phyloP scores from a whole-genome alignment of 2,888 invertebrate genomes.

The Cephus nigrinus region DNA sequence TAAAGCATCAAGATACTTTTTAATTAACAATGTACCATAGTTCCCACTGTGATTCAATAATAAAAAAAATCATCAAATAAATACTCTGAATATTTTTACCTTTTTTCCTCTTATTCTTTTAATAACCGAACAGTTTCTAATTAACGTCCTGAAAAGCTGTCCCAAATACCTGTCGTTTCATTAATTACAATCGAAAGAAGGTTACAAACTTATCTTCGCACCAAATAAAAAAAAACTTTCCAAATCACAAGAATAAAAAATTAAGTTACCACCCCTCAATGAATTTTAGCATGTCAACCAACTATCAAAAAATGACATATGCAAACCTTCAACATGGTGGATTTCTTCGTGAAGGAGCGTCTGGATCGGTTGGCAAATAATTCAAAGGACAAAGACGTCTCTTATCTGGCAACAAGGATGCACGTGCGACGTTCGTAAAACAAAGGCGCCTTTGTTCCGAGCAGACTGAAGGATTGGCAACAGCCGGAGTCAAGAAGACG shows the following conservation, averaged over 20 bases:
- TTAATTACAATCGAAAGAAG: neutral
- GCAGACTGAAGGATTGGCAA: neutral
- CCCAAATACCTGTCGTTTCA: neutral
- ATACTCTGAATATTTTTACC: neutral
- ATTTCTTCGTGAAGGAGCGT: neutral
- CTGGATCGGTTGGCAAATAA: neutral
- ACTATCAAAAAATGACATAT: neutral
- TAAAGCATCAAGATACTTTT: neutral
- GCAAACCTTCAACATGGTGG: neutral
- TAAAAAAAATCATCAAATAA: neutral
- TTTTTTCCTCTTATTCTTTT: neutral
- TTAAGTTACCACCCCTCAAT: neutral
- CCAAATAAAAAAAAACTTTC: neutral
- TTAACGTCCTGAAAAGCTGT: neutral
- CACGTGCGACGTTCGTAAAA: neutral
- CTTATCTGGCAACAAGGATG: neutral
- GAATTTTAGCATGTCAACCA: neutral
- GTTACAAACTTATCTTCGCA: neutral
- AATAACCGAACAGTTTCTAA: neutral
- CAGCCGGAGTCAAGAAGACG: neutral
- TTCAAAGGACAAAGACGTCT: neutral
- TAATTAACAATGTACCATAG: neutral
- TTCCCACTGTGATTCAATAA: neutral
- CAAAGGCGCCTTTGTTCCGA: neutral
- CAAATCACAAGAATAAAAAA: neutral